Evolutionary conservation across 2,888 invertebrate genomes (phyloP), one percentile per base, ranked within the genome.

Genomic region (Hyppa rectilinea): DNA sequence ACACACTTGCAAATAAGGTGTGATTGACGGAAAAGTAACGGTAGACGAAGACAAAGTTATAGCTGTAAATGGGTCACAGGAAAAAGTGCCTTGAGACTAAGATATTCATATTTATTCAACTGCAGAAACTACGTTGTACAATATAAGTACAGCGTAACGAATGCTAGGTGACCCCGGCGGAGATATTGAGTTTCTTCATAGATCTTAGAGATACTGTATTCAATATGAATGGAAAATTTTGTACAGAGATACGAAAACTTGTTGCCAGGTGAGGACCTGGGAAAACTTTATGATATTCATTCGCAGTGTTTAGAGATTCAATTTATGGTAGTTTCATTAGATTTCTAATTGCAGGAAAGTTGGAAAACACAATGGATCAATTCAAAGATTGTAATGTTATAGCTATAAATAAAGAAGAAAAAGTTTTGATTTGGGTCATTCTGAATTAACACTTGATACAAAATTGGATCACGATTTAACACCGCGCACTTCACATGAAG

Each of bases 121-220:
- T 86, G 85, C 85, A 88, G 49, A 62, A 66, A 81, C 65, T 83
- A 81, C 58, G 63, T 82, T 86, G 83, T 80, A 75, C 64, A 80
- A 79, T 81, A 78, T 81, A 81, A 86, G 83, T 89, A 87, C 86
- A 87, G 76, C 85, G 87, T 80, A 87, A 87, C 88, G 75, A 91
- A 93, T 91, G 87, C 87, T 91, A 92, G 92, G 92, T 92, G 93
- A 93, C 93, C 92, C 84, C 90, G 87, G 82, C 82, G 85, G 75
- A 84, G 82, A 83, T 88, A 90, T 91, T 88, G 86, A 88, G 88
- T 88, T 90, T 88, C 85, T 85, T 88, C 83, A 85, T 77, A 88
- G 87, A 89, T 88, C 83, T 84, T 75, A 79, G 78, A 84, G 85
- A 86, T 83, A 82, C 78, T 78, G 80, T 77, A 81, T 80, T 79